Percentiles rank a stretch among this genome's conserved stretches.
These are phyloP conservation scores for Napeogenes inachia DNA, from an alignment of 2,888 invertebrate species.

Conservation along the genomic window DNA sequence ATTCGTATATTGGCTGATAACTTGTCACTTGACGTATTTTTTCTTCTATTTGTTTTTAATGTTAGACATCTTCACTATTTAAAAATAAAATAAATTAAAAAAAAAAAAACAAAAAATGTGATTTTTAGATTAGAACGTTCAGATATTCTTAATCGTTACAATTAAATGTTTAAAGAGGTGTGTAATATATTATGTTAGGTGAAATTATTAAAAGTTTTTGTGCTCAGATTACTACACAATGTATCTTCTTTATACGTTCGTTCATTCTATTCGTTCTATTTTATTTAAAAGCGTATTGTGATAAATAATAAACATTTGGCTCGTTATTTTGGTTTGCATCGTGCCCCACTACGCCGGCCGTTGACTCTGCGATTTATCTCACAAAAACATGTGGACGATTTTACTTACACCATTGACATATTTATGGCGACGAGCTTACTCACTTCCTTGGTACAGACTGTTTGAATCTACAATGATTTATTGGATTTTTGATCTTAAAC, in stretches of 20 bases:
- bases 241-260: neutral
- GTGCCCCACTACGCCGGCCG: conserved; percentile 32
- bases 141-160: too few species aligned
- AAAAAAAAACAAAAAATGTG: too few species aligned
- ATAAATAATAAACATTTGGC: conserved; percentile 18
- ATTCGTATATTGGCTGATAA: conserved; percentile 19
- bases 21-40: too few species aligned
- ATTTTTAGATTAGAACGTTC: too few species aligned
- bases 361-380: conserved; percentile 35
- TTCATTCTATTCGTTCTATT: neutral
- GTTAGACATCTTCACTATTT: too few species aligned
- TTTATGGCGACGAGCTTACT: conserved; percentile 29
- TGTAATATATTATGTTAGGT: too few species aligned
- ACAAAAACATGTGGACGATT: conserved; percentile 28
- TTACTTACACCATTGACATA: conserved; percentile 35
- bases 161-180: too few species aligned
- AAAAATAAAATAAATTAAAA: too few species aligned
- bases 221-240: neutral
- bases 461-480: neutral
- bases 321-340: conserved; percentile 23
- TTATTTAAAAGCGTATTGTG: conserved; percentile 9
- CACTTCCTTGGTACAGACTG: conserved; percentile 4
- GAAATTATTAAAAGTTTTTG: too few species aligned
- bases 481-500: neutral
- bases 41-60: too few species aligned